Evolutionary conservation across 2,797 vertebrate species (phyloP).

Genomic region (Sebastes nivosus): DNA sequence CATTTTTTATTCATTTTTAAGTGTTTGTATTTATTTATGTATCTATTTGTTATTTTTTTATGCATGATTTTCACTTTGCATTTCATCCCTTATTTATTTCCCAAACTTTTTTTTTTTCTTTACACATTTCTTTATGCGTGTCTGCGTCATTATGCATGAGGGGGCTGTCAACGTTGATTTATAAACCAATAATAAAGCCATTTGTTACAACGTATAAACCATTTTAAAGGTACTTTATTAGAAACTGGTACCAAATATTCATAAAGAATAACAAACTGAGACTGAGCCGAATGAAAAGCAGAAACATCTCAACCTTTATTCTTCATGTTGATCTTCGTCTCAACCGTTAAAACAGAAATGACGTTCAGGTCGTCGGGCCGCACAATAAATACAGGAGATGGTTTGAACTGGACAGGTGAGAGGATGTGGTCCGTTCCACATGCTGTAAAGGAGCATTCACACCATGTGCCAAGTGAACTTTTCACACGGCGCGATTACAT

Average conservation of each 20-base stretch:
- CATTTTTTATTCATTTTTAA: too few species aligned
- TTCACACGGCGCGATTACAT: too few species aligned
- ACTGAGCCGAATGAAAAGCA: conserved; percentile 24
- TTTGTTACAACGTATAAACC: background rate
- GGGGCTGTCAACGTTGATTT: too few species aligned
- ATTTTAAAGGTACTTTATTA: background rate
- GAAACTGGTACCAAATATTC: background rate
- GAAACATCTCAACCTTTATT: conserved; percentile 66
- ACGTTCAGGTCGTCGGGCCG: conserved; percentile 13
- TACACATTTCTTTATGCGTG: too few species aligned
- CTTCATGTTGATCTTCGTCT: conserved; percentile 21
- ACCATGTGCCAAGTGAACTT: too few species aligned
- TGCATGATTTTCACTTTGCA: too few species aligned
- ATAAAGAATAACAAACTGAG: background rate
- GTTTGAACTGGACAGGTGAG: conserved; percentile 8
- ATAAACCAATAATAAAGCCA: background rate
- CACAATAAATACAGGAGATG: conserved; percentile 50
- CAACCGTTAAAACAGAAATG: background rate
- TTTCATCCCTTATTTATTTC: too few species aligned
- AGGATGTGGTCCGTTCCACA: background rate
- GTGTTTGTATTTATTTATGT: too few species aligned
- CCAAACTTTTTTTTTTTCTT: background rate
- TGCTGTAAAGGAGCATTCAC: too few species aligned
- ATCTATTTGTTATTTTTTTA: too few species aligned
- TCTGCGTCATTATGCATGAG: too few species aligned